Base-by-base conservation (phyloP, 2,113 vertebrate species). In the Alces alces region DNA sequence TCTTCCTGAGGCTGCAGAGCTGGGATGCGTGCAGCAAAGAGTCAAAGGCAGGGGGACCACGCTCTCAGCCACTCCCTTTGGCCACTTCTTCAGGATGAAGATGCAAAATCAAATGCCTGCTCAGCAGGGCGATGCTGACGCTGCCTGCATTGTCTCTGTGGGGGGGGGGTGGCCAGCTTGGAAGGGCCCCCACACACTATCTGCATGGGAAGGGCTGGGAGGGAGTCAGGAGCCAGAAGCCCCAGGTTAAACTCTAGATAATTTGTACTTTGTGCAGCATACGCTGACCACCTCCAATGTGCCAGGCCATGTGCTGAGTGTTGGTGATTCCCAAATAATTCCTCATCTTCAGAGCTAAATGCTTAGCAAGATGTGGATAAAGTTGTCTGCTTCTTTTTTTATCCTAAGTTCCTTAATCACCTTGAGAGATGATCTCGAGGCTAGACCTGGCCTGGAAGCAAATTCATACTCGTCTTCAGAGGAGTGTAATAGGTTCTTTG, bases 261-360 rank as follows among this genome's bases (percentile, higher is more conserved):
- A 7, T 39, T 0, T 36, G 76, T 6, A 2, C 39, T n/a, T 27
- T 0, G 4, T 28, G 28, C 43, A 2, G 0, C 33, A 0, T 0
- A 52, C 0, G 0, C 1, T 7, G 87, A 54, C 58, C 43, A 13
- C 21, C 58, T 21, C 1, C 64, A 25, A 0, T 2, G 36, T 5
- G 19, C 58, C 50, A 3, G 39, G 60, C 25, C 12, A 11, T 0
- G 0, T 45, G 82, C 54, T 70, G 50, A 1, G 33, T 1, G 43
- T 2, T 10, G 70, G 79, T 2, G 33, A 43, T 1, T 15, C 15
- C 1, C 1, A 3, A 21, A 1, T 14, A 10, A 73, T 1, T 10
- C 76, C 54, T 30, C 55, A 6, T 19, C 36, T 58, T 43, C 10
- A 5, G 70, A 57, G 1, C 50, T 2, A 27, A 36, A 57, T 19